Conservation (phyloP, 2,113 vertebrate species). For the Ceratotherium simum region DNA sequence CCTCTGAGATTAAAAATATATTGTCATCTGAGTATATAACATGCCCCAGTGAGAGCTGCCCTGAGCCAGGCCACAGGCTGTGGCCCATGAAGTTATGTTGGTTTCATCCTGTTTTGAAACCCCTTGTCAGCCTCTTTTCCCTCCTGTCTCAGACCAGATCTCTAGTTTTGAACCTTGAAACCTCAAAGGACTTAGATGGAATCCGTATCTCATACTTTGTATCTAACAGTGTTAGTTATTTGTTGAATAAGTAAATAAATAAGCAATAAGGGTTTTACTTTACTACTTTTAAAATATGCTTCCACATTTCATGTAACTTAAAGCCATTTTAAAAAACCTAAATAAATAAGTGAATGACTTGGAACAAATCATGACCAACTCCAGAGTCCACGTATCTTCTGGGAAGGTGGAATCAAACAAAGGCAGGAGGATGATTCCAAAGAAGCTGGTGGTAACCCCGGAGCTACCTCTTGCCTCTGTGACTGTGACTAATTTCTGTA, state of each 20-base stretch:
- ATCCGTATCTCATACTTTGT: neutral
- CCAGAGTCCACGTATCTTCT: neutral
- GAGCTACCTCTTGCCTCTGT: neutral
- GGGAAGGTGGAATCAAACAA: neutral
- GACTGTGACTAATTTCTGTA: neutral
- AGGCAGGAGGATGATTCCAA: neutral
- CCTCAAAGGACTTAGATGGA: neutral
- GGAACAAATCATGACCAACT: neutral
- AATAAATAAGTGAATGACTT: neutral
- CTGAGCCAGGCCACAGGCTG: neutral
- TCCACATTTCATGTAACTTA: neutral
- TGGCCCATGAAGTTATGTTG: neutral
- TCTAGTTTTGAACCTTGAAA: neutral
- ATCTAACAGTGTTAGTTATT: neutral
- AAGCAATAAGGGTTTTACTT: neutral
- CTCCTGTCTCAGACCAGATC: neutral
- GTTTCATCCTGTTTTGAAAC: neutral
- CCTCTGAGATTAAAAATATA: neutral
- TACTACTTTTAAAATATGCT: neutral
- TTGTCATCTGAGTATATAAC: neutral
- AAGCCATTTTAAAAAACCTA: neutral
- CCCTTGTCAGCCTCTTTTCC: neutral
- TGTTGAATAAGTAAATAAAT: constrained; percentile 1
- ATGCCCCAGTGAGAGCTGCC: neutral
- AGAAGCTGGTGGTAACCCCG: neutral